These are phyloP conservation scores for Heliconius ismenius DNA, from an alignment of 2,888 invertebrate species.

Conservation along the genomic window DNA sequence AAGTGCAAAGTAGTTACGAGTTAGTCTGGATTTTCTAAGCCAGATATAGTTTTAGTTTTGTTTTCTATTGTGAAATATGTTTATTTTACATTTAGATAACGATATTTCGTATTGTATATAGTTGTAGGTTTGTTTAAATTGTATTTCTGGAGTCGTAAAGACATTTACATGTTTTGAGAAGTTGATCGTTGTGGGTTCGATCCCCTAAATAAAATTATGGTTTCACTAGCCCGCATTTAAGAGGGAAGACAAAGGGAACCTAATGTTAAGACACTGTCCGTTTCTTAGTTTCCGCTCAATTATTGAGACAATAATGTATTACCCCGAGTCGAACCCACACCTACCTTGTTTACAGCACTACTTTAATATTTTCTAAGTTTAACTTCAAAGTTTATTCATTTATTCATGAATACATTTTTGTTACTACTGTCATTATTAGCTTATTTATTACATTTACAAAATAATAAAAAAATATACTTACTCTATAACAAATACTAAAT, in stretches of 20 bases:
- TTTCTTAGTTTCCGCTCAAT: neutral
- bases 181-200: neutral
- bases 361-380: neutral
- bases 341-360: too few species aligned
- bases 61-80: constrained; percentile 5
- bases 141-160: neutral
- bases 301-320: too few species aligned
- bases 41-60: neutral
- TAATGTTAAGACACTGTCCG: neutral
- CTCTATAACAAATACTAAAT: too few species aligned
- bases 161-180: neutral
- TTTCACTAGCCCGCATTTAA: neutral
- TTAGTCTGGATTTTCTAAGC: constrained; percentile 23
- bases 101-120: neutral
- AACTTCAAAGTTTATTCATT: too few species aligned
- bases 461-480: neutral
- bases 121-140: neutral
- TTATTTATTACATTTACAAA: neutral
- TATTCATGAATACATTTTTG: neutral
- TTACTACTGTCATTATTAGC: neutral
- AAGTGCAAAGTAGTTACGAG: constrained; percentile 40
- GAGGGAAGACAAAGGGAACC: neutral
- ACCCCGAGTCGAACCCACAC: neutral
- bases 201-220: too few species aligned
- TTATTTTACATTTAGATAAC: constrained; percentile 8